Evolutionary conservation across 2,113 vertebrate genomes (phyloP).

Genomic region (Rhinichthys klamathensis): DNA sequence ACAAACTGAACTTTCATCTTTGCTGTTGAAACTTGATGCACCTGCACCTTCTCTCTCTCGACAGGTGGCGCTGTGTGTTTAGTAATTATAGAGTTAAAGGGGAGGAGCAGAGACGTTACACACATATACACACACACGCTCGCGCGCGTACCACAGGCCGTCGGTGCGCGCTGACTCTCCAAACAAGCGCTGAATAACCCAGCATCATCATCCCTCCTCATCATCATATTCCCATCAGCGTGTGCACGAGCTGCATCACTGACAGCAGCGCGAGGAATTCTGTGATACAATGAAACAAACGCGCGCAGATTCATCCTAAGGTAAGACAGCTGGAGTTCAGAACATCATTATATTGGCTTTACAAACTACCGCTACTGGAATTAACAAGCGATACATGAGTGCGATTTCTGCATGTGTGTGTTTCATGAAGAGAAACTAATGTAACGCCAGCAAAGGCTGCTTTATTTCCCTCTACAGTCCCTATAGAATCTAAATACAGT

Average conservation of each 20-base stretch:
- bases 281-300: conserved; percentile 8
- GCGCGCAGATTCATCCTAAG: conserved; percentile 8
- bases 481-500: not conserved
- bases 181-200: not conserved
- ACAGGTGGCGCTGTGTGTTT: conserved; percentile 12
- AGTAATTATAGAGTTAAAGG: conserved; percentile 5
- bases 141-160: not conserved
- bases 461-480: not conserved
- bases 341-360: not conserved
- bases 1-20: not conserved
- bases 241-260: not conserved
- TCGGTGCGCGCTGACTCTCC: not conserved
- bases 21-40: not conserved
- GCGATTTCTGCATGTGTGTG: not conserved
- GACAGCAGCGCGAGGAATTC: conserved; percentile 14
- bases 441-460: not conserved
- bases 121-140: not conserved
- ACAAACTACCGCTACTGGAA: not conserved
- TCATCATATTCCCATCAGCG: not conserved
- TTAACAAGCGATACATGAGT: not conserved
- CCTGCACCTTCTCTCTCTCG: not conserved
- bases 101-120: conserved; percentile 6
- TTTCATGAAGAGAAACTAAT: not conserved
- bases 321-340: conserved; percentile 21
- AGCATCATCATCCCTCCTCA: not conserved